phyloP scores from a whole-genome alignment of 2,113 vertebrate genomes.

The Alethe castanea region DNA sequence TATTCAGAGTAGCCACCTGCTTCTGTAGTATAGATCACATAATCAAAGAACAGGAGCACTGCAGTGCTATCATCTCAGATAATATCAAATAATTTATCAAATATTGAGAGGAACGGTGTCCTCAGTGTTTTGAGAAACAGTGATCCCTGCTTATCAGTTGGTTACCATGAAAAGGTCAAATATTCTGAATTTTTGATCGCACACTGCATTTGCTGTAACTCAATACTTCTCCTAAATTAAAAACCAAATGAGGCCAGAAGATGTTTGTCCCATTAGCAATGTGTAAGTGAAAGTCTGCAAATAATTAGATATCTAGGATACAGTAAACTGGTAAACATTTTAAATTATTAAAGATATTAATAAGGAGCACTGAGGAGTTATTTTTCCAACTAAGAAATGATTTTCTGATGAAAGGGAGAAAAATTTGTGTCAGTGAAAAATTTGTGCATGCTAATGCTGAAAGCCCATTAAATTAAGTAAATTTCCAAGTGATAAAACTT shows the following conservation, averaged over 20 bases:
- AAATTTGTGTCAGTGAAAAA: not conserved
- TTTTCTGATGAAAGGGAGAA: not conserved
- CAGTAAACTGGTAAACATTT: slow-evolving; percentile 17
- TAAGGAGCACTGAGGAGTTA: not conserved
- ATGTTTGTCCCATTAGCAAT: slow-evolving; percentile 16
- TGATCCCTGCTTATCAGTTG: not conserved
- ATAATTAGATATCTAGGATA: slow-evolving; percentile 18
- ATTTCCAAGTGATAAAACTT: not conserved
- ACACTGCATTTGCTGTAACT: not conserved
- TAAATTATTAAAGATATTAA: slow-evolving; percentile 43
- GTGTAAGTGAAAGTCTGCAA: slow-evolving; percentile 10
- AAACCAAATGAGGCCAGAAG: not conserved
- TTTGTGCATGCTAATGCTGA: not conserved
- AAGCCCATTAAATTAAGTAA: not conserved
- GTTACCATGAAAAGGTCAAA: not conserved
- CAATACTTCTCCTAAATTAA: not conserved
- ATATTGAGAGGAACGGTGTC: not conserved
- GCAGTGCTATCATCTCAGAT: not conserved
- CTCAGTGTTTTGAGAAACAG: not conserved
- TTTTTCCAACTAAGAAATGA: not conserved
- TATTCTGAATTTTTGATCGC: slow-evolving; percentile 3
- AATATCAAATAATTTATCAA: not conserved
- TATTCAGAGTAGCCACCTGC: slow-evolving; percentile 11
- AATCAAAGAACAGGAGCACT: not conserved
- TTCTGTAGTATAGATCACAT: not conserved